These are phyloP conservation scores for Morpho achilles DNA, from an alignment of 2,888 invertebrate genomes.

Conservation along the genomic window DNA sequence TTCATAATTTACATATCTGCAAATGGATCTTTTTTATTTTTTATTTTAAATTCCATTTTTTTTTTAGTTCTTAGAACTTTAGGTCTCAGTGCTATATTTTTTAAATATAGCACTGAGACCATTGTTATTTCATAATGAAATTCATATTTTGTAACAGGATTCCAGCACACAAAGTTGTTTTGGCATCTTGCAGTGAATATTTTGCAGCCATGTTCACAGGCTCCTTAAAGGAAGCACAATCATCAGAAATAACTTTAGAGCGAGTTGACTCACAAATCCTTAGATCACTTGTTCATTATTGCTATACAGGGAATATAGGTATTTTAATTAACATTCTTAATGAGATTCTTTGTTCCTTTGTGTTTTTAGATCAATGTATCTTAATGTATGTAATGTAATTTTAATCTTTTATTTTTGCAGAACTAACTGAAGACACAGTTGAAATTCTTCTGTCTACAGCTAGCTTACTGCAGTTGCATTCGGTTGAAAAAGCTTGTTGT, in stretches of 20 bases:
- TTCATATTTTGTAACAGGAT: constrained; percentile 66
- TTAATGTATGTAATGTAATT: too few relatives aligned
- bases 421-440: constrained; percentile 93
- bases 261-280: constrained; percentile 93
- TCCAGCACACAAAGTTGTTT: constrained; percentile 91
- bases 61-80: too few relatives aligned
- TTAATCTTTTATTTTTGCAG: constrained; percentile 49
- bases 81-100: too few relatives aligned
- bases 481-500: constrained; percentile 94
- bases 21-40: too few relatives aligned
- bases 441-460: constrained; percentile 93
- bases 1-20: too few relatives aligned
- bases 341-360: constrained; percentile 21
- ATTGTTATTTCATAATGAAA: constrained; percentile 7
- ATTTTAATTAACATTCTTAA: constrained; percentile 24
- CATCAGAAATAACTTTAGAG: constrained; percentile 90
- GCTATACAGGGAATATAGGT: constrained; percentile 90
- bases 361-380: constrained; percentile 1
- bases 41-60: too few relatives aligned
- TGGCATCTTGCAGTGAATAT: constrained; percentile 95
- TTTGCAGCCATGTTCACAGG: constrained; percentile 98
- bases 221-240: constrained; percentile 89
- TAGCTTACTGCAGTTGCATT: constrained; percentile 90
- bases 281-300: constrained; percentile 91
- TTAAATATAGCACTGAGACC: too few relatives aligned